These are phyloP conservation scores for Ageneiosus marmoratus DNA, from an alignment of 2,113 vertebrate genomes.

Conservation along the genomic window DNA sequence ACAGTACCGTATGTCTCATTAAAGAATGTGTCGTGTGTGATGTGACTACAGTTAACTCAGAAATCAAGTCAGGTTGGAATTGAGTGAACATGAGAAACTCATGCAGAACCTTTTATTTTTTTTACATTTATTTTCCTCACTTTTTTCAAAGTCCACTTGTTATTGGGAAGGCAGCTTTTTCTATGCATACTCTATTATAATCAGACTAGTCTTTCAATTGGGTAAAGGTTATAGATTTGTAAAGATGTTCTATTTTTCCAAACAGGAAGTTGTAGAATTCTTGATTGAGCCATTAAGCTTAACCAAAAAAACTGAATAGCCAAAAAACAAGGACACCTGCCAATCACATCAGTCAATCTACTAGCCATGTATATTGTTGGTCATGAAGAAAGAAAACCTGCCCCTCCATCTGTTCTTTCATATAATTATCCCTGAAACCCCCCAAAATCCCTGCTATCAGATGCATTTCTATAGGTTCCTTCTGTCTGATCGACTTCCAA, in stretches of 20 bases:
- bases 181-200: neutral
- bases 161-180: neutral
- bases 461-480: neutral
- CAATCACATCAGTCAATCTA: too few species aligned
- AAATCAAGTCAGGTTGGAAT: neutral
- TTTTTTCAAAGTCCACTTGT: neutral
- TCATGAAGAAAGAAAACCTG: neutral
- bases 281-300: neutral
- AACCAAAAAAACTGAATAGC: neutral
- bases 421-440: neutral
- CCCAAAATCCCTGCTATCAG: too few species aligned
- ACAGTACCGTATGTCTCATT: constrained; percentile 3
- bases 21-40: constrained; percentile 7
- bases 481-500: neutral
- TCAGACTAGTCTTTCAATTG: neutral
- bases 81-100: constrained; percentile 19
- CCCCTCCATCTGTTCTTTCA: neutral
- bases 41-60: neutral
- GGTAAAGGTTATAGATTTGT: neutral
- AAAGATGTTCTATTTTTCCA: neutral
- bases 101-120: neutral
- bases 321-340: too few species aligned
- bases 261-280: neutral
- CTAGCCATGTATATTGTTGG: neutral
- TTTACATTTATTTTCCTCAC: neutral